These are phyloP conservation scores for Martes martes DNA, from an alignment of 2,113 vertebrate species.

Conservation along the genomic window DNA sequence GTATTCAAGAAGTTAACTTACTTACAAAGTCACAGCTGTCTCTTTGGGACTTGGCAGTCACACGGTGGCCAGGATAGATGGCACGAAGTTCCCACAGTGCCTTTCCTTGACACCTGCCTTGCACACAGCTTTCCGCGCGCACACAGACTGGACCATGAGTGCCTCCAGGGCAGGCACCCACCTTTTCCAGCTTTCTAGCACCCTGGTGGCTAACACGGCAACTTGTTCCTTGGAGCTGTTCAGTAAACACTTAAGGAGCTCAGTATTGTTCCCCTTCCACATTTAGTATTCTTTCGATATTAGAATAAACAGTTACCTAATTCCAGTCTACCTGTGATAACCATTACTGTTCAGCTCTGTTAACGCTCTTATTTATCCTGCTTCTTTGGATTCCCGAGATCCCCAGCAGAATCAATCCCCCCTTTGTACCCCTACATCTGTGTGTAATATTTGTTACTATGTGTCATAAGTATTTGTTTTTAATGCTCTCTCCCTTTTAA, in stretches of 20 bases:
- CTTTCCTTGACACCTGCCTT: too few relatives aligned
- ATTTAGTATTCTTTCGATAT: background rate
- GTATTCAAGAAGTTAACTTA: background rate
- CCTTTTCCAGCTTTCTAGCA: background rate
- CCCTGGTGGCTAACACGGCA: fast-evolving
- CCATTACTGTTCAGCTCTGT: too few relatives aligned
- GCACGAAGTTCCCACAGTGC: background rate
- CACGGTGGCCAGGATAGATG: background rate
- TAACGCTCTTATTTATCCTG: background rate
- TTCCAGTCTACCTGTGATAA: background rate
- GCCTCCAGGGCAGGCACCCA: background rate
- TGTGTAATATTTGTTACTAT: background rate
- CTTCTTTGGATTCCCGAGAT: background rate
- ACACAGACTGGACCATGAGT: fast-evolving
- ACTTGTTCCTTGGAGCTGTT: background rate
- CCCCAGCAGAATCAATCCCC: background rate
- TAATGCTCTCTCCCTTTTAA: background rate
- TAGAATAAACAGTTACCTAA: background rate
- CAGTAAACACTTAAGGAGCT: background rate
- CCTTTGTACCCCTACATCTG: background rate
- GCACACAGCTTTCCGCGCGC: fast-evolving
- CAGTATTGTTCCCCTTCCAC: background rate
- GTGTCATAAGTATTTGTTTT: background rate
- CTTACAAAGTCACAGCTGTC: background rate
- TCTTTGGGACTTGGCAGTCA: background rate